phyloP scores from a whole-genome alignment of 2,113 vertebrate species.

The Ammodytes marinus region DNA sequence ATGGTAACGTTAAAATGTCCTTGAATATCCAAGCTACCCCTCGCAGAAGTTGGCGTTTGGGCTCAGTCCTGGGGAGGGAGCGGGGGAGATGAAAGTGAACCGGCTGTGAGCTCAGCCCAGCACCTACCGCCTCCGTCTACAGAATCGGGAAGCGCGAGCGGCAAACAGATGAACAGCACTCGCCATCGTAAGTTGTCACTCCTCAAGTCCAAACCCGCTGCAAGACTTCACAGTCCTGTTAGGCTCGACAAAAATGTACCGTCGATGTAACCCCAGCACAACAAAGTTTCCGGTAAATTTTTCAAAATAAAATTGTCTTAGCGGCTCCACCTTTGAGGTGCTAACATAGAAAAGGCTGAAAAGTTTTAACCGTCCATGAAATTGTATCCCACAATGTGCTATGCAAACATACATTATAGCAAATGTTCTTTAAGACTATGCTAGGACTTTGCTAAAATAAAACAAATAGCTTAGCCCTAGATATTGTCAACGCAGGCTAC shows the following conservation, averaged over 20 bases:
- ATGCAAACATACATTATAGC: no score
- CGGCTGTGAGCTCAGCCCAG: slow-evolving; percentile 14
- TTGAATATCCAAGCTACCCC: slow-evolving; percentile 62
- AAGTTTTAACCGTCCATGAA: no score
- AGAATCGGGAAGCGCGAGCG: slow-evolving; percentile 21
- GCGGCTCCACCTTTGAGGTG: not conserved
- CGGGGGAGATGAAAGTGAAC: not conserved
- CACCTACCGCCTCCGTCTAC: slow-evolving; percentile 25
- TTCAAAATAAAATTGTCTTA: slow-evolving; percentile 55
- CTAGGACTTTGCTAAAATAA: no score
- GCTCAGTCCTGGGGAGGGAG: not conserved
- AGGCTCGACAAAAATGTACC: slow-evolving; percentile 44
- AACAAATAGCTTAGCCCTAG: not conserved
- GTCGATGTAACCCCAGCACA: not conserved
- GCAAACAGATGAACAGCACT: slow-evolving; percentile 17
- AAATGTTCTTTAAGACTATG: not conserved
- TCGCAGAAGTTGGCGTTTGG: slow-evolving; percentile 23
- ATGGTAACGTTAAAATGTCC: slow-evolving; percentile 74
- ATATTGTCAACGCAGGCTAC: not conserved
- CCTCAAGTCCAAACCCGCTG: slow-evolving; percentile 57
- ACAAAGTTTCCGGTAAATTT: not conserved
- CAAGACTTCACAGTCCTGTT: slow-evolving; percentile 68
- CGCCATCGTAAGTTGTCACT: slow-evolving; percentile 72
- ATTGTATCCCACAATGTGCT: not conserved
- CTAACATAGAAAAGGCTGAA: not conserved